Percentiles rank a stretch among this genome's conserved stretches.
Evolutionary conservation across 2,888 invertebrate genomes (phyloP).

Genomic region (Teleiodes luculella): DNA sequence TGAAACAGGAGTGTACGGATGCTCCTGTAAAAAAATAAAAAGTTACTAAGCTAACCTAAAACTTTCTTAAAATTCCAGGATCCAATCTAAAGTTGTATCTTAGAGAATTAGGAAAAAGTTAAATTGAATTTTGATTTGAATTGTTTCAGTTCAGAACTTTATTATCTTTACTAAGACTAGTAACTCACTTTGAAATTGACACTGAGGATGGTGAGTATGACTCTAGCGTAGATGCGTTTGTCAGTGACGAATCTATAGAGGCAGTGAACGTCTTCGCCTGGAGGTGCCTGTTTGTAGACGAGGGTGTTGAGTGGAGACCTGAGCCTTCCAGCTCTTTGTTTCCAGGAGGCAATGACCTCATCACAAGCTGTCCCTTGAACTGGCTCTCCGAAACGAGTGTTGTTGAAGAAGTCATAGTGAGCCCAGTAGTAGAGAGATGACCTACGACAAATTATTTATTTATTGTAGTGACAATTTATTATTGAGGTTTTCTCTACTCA

Average conservation of each 20-base stretch:
- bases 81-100: conserved; percentile 1
- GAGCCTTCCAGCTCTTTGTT: conserved; percentile 84
- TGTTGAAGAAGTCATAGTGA: conserved; percentile 95
- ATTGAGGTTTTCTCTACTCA: too few species aligned
- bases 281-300: conserved; percentile 88
- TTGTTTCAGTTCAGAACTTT: background rate
- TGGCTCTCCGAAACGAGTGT: conserved; percentile 90
- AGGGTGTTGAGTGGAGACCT: conserved; percentile 92
- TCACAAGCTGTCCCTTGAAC: conserved; percentile 91
- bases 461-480: conserved; percentile 20
- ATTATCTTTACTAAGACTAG: background rate
- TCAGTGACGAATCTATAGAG: conserved; percentile 91
- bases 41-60: background rate
- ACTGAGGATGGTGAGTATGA: conserved; percentile 86
- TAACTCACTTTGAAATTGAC: conserved; percentile 86
- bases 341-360: conserved; percentile 92
- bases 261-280: conserved; percentile 86
- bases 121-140: conserved; percentile 8
- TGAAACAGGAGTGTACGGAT: conserved; percentile 87
- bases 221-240: conserved; percentile 87
- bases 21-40: conserved; percentile 71
- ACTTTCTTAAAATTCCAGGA: background rate
- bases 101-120: background rate
- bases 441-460: conserved; percentile 60
- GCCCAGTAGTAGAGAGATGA: conserved; percentile 97